Percentiles rank a stretch among this genome's conserved stretches.
Conservation (phyloP, 2,888 invertebrate species). For the Microctonus hyperodae region DNA sequence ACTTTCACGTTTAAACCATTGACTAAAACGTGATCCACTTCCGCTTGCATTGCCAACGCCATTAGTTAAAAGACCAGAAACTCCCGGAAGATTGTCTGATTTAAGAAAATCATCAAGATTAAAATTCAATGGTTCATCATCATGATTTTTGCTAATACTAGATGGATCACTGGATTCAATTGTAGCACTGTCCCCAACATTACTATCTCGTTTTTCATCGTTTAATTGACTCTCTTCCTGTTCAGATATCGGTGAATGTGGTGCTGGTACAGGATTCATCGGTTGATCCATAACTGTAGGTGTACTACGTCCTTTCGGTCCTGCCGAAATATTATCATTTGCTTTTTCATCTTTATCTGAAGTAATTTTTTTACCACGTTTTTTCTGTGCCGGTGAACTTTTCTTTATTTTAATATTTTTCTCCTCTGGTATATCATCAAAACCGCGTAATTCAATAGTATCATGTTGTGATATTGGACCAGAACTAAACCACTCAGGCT, state of each 20-base stretch:
- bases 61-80: constrained; percentile 76
- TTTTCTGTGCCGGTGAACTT: constrained; percentile 63
- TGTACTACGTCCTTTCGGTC: constrained; percentile 59
- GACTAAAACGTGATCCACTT: constrained; percentile 76
- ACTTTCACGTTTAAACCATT: constrained; percentile 80
- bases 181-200: constrained; percentile 39
- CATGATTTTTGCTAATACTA: constrained; percentile 45
- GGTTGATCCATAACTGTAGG: constrained; percentile 59
- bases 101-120: constrained; percentile 88
- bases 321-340: constrained; percentile 39
- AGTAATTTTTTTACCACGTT: constrained; percentile 62
- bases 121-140: constrained; percentile 65
- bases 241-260: constrained; percentile 61
- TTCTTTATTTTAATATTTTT: constrained; percentile 58
- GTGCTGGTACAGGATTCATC: constrained; percentile 49
- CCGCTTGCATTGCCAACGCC: constrained; percentile 68
- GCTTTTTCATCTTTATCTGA: constrained; percentile 59
- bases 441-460: constrained; percentile 92
- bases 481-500: constrained; percentile 90
- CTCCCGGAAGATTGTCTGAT: constrained; percentile 78
- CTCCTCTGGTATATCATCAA: constrained; percentile 75
- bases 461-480: constrained; percentile 92
- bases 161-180: constrained; percentile 47
- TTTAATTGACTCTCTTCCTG: constrained; percentile 45
- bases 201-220: constrained; percentile 42